Evolutionary conservation across 2,113 vertebrate species (phyloP), one percentile per base, ranked within the genome.

Genomic region (Heterotis niloticus): DNA sequence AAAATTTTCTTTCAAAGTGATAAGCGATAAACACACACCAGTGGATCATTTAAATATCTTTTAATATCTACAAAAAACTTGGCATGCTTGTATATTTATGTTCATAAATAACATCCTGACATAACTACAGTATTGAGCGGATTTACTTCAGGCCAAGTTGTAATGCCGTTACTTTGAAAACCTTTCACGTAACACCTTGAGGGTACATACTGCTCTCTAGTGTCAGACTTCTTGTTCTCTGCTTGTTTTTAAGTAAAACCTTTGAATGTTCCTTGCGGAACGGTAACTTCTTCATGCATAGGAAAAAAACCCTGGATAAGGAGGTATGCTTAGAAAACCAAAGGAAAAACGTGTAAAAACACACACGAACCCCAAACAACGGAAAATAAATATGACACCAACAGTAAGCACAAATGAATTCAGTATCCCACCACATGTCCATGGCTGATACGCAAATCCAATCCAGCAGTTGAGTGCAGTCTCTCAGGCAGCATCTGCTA

Each of bases 371-470:
- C 34, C 16, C 74, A 60, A 64, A 62, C 5, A 28, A 75, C 57
- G 62, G 62, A 17, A 20, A 75, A 75, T 75, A 75, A 75, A 75
- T 75, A 75, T 75, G 74, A 75, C 74, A 62, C 10, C 23, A 60
- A 60, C 18, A 57, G 9, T 18, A 75, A 75, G 5, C 57, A 28
- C 26, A 60, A 10, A 62, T 26, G 28, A 74, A n/a, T 26, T 24
- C 11, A 34, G 73, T 24, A 60, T 34, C 73, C 24, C 60, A 56
- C 60, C 52, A 62, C 34, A 29, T 20, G 44, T 5, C 29, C 26
- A n/a, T 62, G 57, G 73, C 59, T 75, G 28, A n/a, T 75, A 75
- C 29, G 74, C 28, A 51, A 73, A 9, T 72, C 12, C 18, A 17
- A 34, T 20, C 62, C 17, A 62, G 56, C 34, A 75, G 29, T 69